Evolutionary conservation across 2,888 invertebrate species (phyloP).

Genomic region (Plagodis pulveraria): DNA sequence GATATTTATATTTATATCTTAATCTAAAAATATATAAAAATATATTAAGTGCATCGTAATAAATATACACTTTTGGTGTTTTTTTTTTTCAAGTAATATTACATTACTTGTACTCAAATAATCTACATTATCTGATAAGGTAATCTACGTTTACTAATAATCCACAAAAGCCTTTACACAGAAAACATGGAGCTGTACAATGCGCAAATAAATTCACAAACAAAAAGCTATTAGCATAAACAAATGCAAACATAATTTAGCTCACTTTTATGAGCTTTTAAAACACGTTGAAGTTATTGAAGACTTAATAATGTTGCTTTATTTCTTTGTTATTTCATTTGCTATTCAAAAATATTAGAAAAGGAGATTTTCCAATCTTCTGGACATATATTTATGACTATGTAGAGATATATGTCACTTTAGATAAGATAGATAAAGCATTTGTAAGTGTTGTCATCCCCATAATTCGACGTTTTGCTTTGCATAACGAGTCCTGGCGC

Average conservation of each 20-base stretch:
- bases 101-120: too few species aligned
- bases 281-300: conserved; percentile 20
- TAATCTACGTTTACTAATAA: not conserved
- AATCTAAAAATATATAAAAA: too few species aligned
- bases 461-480: conserved; percentile 70
- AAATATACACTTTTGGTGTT: too few species aligned
- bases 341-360: not conserved
- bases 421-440: conserved; percentile 55
- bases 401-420: conserved; percentile 48
- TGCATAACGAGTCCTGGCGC: conserved; percentile 63
- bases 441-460: conserved; percentile 66
- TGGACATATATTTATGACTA: too few species aligned
- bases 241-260: conserved; percentile 32
- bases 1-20: too few species aligned
- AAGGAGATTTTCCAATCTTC: too few species aligned
- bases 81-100: too few species aligned
- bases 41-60: too few species aligned
- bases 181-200: conserved; percentile 28
- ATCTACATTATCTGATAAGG: too few species aligned
- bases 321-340: conserved; percentile 9
- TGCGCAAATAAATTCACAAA: conserved; percentile 30
- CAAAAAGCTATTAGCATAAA: conserved; percentile 32
- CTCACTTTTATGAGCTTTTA: conserved; percentile 33
- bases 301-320: conserved; percentile 31
- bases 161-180: conserved; percentile 15